Base-by-base conservation (phyloP, 1,140 invertebrate species). In the Amyelois transitella region DNA sequence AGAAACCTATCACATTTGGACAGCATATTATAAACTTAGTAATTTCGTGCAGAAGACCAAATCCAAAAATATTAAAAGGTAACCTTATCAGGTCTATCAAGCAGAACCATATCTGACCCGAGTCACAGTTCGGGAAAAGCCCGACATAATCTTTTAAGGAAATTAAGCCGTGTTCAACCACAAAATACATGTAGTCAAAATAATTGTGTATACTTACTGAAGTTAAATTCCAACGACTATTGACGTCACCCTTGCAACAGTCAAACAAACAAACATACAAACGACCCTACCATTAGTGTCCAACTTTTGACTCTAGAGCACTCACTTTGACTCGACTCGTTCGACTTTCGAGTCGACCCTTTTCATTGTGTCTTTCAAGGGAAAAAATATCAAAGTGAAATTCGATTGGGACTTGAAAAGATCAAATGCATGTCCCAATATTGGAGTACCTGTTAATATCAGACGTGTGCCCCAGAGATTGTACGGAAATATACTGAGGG, bases 371-470 rank as follows among this genome's bases (percentile, higher is more conserved):
- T 59, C 55, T 54, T 63, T 62, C 59, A 71, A 76, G 75, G 73
- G 66, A 70, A 64, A 59, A 80, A 59, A 80, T 76, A 77, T 81
- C 79, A 81, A 81, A 81, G 77, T 65, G 49, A 62, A 75, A 58
- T 64, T 81, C 74, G 77, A 81, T 80, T 66, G 77, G 66, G 66
- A 79, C 77, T 79, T 77, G 78, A 82, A 85, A 85, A 85, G 81
- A 85, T 82, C 81, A 82, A 82, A 82, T 74, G 67, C 67, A 55
- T 60, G 64, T 71, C 55, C 58, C 62, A 44, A 64, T 63, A 62
- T 66, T 55, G 68, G n/a, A 71, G 71, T 75, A 76, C 69, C 73
- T 82, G 69, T 69, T 50, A 47, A 55, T 55, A 28, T 48, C 3
- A 17, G 28, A 19, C 48, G 38, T 50, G 43, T 48, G 48, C 28